Evolutionary conservation across 2,797 vertebrate genomes (phyloP).

Genomic region (Chlorospingus semifuscus): DNA sequence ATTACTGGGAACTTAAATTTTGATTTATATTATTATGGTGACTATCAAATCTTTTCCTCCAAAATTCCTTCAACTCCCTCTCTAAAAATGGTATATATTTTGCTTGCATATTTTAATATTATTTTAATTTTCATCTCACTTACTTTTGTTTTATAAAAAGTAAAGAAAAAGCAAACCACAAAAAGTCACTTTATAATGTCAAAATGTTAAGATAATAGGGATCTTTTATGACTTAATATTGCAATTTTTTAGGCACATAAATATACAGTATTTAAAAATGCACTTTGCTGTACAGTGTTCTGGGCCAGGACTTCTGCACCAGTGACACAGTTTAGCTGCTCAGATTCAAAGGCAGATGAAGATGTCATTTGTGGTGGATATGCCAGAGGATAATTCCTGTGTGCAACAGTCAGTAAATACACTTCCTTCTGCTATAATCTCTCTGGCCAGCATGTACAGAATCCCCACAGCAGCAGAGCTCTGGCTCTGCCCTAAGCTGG

Average conservation of each 20-base stretch:
- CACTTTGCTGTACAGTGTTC: background rate
- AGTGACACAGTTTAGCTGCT: background rate
- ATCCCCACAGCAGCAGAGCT: background rate
- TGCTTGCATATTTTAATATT: background rate
- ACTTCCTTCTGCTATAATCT: background rate
- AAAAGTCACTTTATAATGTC: background rate
- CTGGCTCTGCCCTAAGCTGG: background rate
- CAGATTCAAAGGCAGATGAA: background rate
- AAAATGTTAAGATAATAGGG: background rate
- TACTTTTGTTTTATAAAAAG: background rate
- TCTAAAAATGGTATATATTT: background rate
- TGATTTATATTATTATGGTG: background rate
- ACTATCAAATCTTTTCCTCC: background rate
- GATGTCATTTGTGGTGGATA: background rate
- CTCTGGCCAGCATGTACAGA: background rate
- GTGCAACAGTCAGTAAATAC: background rate
- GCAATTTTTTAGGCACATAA: background rate
- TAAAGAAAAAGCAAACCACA: background rate
- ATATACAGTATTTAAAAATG: background rate
- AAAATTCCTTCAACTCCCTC: background rate
- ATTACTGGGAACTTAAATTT: background rate
- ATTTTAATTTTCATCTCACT: background rate
- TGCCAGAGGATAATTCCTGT: slow-evolving; percentile 8
- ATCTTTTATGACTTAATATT: background rate
- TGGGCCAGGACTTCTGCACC: background rate